Percentiles rank a stretch among this genome's conserved stretches.
Conservation (phyloP, 2,888 invertebrate species). For the Callimorpha dominula region DNA sequence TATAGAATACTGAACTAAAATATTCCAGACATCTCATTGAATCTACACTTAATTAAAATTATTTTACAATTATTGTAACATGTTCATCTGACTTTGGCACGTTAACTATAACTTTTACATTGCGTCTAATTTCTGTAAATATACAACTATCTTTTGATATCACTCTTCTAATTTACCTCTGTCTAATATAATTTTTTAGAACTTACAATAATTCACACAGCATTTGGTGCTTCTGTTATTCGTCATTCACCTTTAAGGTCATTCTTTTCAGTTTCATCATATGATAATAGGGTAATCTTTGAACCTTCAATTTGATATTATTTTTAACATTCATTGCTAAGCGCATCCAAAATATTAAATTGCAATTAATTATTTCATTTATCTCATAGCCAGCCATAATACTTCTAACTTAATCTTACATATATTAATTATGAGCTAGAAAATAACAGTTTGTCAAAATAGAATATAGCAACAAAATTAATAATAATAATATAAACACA, state of each 20-base stretch:
- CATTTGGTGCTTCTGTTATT: slow-evolving; percentile 13
- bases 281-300: slow-evolving; percentile 17
- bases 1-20: slow-evolving; percentile 27
- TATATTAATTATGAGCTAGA: slow-evolving; percentile 60
- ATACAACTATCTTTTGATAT: slow-evolving; percentile 29
- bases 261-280: slow-evolving; percentile 16
- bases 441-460: slow-evolving; percentile 74
- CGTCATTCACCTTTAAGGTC: slow-evolving; percentile 24
- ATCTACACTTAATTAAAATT: slow-evolving; percentile 50
- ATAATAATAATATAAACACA: slow-evolving; percentile 82
- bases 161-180: slow-evolving; percentile 22
- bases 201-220: slow-evolving; percentile 21
- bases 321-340: slow-evolving; percentile 18
- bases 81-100: slow-evolving; percentile 77
- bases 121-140: slow-evolving; percentile 36
- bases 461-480: slow-evolving; percentile 83
- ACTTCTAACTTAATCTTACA: slow-evolving; percentile 59
- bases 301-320: slow-evolving; percentile 14
- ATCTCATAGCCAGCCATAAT: slow-evolving; percentile 69
- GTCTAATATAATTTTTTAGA: slow-evolving; percentile 21
- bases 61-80: slow-evolving; percentile 70
- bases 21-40: slow-evolving; percentile 34
- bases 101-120: slow-evolving; percentile 59
- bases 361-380: slow-evolving; percentile 38
- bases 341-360: slow-evolving; percentile 30